Evolutionary conservation across 30 jellyfish, hydroid and myxozoan species (phyloP).

Genomic region (Hydra vulgaris): DNA sequence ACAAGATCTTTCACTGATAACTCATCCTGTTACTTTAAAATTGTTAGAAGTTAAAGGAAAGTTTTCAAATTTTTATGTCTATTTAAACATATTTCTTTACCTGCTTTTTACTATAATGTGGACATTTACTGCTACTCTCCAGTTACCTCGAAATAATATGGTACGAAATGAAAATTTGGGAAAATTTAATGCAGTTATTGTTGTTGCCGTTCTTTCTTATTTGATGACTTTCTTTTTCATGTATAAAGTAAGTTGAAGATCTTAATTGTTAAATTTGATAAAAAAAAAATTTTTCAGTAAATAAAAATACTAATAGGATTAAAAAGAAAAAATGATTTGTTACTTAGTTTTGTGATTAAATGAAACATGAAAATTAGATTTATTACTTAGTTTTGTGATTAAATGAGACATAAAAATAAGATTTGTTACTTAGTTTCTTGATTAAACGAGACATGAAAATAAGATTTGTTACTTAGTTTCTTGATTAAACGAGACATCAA

Average conservation of each 20-base stretch:
- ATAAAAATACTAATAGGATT: too few relatives aligned
- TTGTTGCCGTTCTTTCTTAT: neutral
- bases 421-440: too few relatives aligned
- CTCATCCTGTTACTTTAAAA: slow-evolving; percentile 6
- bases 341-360: too few relatives aligned
- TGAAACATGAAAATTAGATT: too few relatives aligned
- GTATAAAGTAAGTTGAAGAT: neutral
- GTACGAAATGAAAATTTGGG: neutral
- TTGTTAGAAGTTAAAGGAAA: slow-evolving; percentile 2
- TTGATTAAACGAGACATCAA: too few relatives aligned
- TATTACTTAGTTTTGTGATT: too few relatives aligned
- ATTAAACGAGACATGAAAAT: too few relatives aligned
- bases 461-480: too few relatives aligned
- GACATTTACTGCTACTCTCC: neutral
- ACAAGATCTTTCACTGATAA: slow-evolving; percentile 1
- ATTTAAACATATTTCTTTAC: neutral
- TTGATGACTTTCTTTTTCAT: neutral
- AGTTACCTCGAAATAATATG: neutral
- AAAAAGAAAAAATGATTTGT: too few relatives aligned
- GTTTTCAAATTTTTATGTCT: neutral
- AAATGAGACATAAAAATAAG: too few relatives aligned
- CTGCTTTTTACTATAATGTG: slow-evolving; percentile 4
- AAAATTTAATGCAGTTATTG: neutral
- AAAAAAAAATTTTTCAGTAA: too few relatives aligned
- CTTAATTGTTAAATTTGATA: neutral